These are phyloP conservation scores for Oncopodura yosiiana DNA, from an alignment of 1,140 invertebrate genomes.

Conservation along the genomic window DNA sequence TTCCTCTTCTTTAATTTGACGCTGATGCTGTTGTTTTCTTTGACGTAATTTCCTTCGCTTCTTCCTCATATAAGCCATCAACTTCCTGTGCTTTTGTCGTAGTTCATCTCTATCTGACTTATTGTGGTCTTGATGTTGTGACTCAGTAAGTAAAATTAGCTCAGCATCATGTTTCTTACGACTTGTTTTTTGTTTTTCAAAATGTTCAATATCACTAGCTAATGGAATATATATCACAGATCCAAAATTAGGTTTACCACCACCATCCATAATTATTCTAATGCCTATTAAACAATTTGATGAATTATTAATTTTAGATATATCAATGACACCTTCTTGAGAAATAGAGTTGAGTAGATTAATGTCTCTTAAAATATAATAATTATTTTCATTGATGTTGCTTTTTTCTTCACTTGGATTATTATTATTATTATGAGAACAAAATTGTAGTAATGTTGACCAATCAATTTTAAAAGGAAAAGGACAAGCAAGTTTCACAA, in stretches of 20 bases:
- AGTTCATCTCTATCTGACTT: slow-evolving; percentile 48
- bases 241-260: slow-evolving; percentile 41
- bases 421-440: too few relatives aligned
- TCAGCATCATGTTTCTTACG: slow-evolving; percentile 40
- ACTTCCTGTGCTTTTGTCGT: slow-evolving; percentile 47
- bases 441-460: slow-evolving; percentile 61
- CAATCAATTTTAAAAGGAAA: slow-evolving; percentile 69
- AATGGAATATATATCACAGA: slow-evolving; percentile 56
- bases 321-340: not conserved
- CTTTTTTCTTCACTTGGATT: slow-evolving; percentile 31
- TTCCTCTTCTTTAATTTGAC: slow-evolving; percentile 14
- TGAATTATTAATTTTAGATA: slow-evolving; percentile 45
- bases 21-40: slow-evolving; percentile 38
- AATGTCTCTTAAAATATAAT: not conserved
- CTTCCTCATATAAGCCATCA: slow-evolving; percentile 50
- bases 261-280: slow-evolving; percentile 23
- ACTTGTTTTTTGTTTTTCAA: slow-evolving; percentile 38
- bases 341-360: not conserved
- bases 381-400: too few relatives aligned
- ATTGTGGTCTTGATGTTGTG: slow-evolving; percentile 37
- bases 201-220: slow-evolving; percentile 45
- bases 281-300: slow-evolving; percentile 35
- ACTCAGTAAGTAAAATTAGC: slow-evolving; percentile 50
- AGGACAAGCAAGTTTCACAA: slow-evolving; percentile 58
- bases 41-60: slow-evolving; percentile 46